Evolutionary conservation across 2,888 invertebrate genomes (phyloP).

Genomic region (Drosophila mercatorum): DNA sequence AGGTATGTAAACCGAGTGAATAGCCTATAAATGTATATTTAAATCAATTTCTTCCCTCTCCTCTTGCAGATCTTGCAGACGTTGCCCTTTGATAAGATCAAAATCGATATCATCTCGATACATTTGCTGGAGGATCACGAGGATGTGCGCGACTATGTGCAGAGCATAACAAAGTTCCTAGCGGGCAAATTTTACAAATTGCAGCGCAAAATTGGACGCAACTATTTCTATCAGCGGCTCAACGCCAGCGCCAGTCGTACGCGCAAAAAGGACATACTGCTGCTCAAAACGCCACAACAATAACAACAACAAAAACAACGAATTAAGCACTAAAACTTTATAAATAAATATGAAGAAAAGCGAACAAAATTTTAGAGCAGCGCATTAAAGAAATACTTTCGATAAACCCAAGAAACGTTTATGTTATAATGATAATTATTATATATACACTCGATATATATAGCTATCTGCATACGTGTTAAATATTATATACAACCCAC

Average conservation of each 20-base stretch:
- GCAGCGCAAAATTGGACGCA: constrained; percentile 83
- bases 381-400: constrained; percentile 28
- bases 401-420: constrained; percentile 51
- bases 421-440: constrained; percentile 76
- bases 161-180: constrained; percentile 84
- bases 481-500: constrained; percentile 55
- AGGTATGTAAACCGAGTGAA: constrained; percentile 67
- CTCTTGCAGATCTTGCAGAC: constrained; percentile 82
- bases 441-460: constrained; percentile 49
- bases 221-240: constrained; percentile 84
- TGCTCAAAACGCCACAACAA: constrained; percentile 73
- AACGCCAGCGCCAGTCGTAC: constrained; percentile 79
- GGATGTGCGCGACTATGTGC: constrained; percentile 80
- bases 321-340: constrained; percentile 20
- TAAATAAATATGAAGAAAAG: constrained; percentile 26
- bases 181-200: constrained; percentile 84
- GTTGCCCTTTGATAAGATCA: constrained; percentile 84
- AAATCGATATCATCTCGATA: constrained; percentile 84
- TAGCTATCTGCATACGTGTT: constrained; percentile 54
- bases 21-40: no score
- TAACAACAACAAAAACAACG: constrained; percentile 53
- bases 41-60: background rate
- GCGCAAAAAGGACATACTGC: constrained; percentile 82
- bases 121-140: constrained; percentile 84
- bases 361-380: constrained; percentile 34